Percentiles rank a stretch among this genome's conserved stretches.
Conservation (phyloP, 1,140 invertebrate genomes). For the Camponotus floridanus region DNA sequence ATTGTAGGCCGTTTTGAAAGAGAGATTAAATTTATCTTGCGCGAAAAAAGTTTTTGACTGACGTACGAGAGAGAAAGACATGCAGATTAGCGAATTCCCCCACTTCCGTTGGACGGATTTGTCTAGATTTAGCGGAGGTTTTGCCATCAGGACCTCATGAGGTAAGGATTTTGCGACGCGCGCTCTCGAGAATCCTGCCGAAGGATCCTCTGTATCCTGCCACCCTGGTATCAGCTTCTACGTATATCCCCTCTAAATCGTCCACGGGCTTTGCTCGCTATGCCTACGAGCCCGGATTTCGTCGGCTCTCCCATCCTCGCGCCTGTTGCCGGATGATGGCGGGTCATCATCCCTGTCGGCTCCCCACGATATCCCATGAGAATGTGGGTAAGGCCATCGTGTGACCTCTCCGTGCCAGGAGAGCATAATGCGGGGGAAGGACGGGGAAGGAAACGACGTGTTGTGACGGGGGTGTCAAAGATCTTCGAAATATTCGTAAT, state of each 20-base stretch:
- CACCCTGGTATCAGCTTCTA: slow-evolving; percentile 80
- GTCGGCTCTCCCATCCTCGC: slow-evolving; percentile 45
- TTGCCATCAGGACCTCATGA: slow-evolving; percentile 77
- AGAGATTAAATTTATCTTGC: neutral
- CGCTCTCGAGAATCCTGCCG: slow-evolving; percentile 39
- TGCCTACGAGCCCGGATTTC: slow-evolving; percentile 40
- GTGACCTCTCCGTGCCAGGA: slow-evolving; percentile 86
- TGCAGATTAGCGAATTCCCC: slow-evolving; percentile 38
- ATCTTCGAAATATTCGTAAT: slow-evolving; percentile 65
- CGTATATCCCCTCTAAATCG: slow-evolving; percentile 85
- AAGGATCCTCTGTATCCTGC: slow-evolving; percentile 71
- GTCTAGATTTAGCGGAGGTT: slow-evolving; percentile 78
- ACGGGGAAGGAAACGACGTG: slow-evolving; percentile 69
- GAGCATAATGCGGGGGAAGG: slow-evolving; percentile 80
- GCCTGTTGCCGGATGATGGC: slow-evolving; percentile 65
- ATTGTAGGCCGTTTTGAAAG: neutral
- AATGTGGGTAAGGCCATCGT: slow-evolving; percentile 84
- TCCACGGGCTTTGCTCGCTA: slow-evolving; percentile 57
- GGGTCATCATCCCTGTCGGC: slow-evolving; percentile 60
- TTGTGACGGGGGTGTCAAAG: slow-evolving; percentile 58
- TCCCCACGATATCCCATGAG: slow-evolving; percentile 77
- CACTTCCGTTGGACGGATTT: slow-evolving; percentile 74
- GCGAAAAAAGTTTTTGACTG: neutral
- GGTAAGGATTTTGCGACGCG: slow-evolving; percentile 14
- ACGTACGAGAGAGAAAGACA: neutral